Base-by-base conservation (phyloP, 2,113 vertebrate species). In the Sebastes fasciatus region DNA sequence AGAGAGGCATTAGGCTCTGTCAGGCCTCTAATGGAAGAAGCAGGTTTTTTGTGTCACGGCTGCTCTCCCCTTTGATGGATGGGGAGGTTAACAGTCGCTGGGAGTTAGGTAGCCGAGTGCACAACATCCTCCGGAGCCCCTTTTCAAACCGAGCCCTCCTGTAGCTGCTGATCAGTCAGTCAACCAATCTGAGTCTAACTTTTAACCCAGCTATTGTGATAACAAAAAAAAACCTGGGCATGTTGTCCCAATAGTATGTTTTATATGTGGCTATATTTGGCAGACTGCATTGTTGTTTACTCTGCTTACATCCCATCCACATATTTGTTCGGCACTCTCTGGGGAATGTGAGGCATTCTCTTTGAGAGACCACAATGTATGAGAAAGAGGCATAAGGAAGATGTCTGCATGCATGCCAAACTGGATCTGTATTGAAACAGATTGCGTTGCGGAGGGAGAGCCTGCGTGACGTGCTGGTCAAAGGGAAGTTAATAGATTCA, bases 31-130 rank as follows among this genome's bases (percentile, higher is more conserved):
- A 95, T 90, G 91, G 88, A 94, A 83, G 84, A 84, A 91, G 72
- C 89, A 86, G 80, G 83, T 91, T 93, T 91, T 87, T 79, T 82
- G 84, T 94, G 88, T 93, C 94, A 90, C 48, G 68, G 80, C 82
- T 86, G 80, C 85, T 91, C 93, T 89, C 75, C 78, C 78, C 51
- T 71, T 83, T 92, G 91, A 94, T 88, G 85, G 93, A 94, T 92
- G 68, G 60, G 73, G 79, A 90, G 88, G 86, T 90, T 89, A 88
- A 86, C 79, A 84, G 79, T 90, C 61, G n/a, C 78, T 77, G 62
- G 72, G 77, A 84, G 91, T 86, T 84, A 73, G 80, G 58, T 65
- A 80, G 77, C 81, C 10, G 21, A 19, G 68, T 51, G 62, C 74
- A 89, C 65, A 82, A 45, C 68, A 75, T 74, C 81, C 86, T 84